Evolutionary conservation across 2,113 vertebrate species (phyloP).

Genomic region (Lycaon pictus): DNA sequence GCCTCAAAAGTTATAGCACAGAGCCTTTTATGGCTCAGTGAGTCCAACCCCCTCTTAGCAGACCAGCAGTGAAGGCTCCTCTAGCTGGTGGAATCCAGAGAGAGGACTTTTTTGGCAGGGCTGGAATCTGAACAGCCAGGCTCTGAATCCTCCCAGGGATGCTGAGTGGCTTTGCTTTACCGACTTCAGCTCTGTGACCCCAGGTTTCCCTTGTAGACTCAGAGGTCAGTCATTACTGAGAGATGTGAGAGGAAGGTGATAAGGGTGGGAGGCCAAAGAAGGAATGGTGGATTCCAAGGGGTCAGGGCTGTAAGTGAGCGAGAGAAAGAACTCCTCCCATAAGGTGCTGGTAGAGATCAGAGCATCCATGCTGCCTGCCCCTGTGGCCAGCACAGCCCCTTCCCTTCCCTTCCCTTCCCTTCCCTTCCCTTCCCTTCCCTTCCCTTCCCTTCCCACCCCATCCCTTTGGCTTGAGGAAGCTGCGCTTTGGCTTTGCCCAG

Average conservation of each 20-base stretch:
- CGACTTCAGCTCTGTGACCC: not conserved
- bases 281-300: too few relatives aligned
- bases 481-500: not conserved
- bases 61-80: not conserved
- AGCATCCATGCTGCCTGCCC: fast-evolving
- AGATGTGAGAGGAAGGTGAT: not conserved
- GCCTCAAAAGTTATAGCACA: not conserved
- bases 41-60: not conserved
- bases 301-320: not conserved
- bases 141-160: not conserved
- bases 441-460: not conserved
- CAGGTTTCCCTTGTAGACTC: not conserved
- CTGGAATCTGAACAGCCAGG: not conserved
- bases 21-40: not conserved
- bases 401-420: not conserved
- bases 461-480: not conserved
- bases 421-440: too few relatives aligned
- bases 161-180: not conserved
- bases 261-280: not conserved
- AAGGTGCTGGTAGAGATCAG: not conserved
- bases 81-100: not conserved
- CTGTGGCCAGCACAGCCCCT: not conserved
- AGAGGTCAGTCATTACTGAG: not conserved
- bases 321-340: not conserved
- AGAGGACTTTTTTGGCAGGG: not conserved